Evolutionary conservation across 2,113 vertebrate species (phyloP).

Genomic region (Toxostoma redivivum): DNA sequence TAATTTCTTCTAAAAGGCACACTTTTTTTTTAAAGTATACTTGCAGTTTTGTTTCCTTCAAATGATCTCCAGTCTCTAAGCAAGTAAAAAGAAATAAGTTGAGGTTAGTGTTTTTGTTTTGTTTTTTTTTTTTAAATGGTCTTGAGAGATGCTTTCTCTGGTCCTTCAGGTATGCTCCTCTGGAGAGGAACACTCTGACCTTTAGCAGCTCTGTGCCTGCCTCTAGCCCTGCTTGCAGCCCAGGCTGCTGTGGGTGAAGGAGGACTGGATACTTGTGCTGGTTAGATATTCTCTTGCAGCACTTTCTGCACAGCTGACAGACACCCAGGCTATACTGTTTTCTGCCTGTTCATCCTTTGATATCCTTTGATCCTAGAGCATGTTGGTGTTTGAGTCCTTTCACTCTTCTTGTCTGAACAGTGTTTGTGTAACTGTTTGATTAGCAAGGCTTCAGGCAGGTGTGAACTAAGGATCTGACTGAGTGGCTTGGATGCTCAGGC

Average conservation of each 20-base stretch:
- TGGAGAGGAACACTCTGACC: background rate
- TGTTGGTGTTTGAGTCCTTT: background rate
- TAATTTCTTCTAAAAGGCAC: background rate
- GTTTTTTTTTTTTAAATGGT: too few species aligned
- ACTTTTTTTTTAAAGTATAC: accelerated
- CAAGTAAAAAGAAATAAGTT: background rate
- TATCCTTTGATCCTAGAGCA: background rate
- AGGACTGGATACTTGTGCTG: background rate
- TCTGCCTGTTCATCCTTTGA: background rate
- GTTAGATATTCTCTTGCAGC: background rate
- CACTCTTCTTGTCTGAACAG: background rate
- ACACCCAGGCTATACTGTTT: accelerated
- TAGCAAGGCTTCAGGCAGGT: background rate
- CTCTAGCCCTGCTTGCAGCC: background rate
- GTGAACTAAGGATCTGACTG: background rate
- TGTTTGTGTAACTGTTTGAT: background rate
- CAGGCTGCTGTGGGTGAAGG: background rate
- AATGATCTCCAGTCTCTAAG: background rate
- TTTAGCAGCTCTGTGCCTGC: background rate
- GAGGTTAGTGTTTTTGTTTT: background rate
- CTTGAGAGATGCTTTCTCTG: background rate
- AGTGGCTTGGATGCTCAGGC: background rate
- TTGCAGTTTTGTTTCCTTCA: background rate
- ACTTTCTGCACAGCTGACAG: background rate
- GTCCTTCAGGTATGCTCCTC: background rate